Conservation (phyloP, 2,113 vertebrate genomes). For the Eudyptes chrysolophus region DNA sequence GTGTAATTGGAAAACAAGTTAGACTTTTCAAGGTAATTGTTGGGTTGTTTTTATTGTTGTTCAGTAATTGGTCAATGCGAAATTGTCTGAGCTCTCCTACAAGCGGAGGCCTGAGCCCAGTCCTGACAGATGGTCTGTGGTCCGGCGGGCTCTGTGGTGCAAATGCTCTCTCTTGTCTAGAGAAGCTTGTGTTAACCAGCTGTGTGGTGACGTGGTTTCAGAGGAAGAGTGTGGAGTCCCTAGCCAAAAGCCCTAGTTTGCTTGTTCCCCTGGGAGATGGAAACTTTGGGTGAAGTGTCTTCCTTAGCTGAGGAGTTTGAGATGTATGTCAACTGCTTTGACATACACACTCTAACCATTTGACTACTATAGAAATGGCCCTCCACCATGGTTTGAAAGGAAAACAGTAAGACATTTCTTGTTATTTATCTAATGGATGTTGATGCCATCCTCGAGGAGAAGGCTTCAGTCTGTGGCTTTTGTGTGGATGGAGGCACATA, state of each 20-base stretch:
- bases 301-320: neutral
- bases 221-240: too few species aligned
- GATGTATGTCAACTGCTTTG: fast-evolving
- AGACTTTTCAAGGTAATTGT: neutral
- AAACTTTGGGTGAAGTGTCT: too few species aligned
- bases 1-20: neutral
- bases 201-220: fast-evolving
- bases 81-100: neutral
- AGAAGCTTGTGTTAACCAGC: neutral
- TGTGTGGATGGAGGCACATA: neutral
- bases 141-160: neutral
- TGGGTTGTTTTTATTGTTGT: neutral
- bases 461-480: neutral
- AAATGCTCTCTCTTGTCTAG: fast-evolving
- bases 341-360: fast-evolving
- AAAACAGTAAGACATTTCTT: neutral
- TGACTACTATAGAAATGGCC: fast-evolving
- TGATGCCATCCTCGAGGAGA: neutral
- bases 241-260: neutral
- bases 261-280: neutral
- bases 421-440: neutral
- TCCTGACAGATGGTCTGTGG: neutral
- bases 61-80: neutral
- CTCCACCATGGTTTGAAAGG: neutral
- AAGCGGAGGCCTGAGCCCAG: fast-evolving